Evolutionary conservation across 2,888 invertebrate genomes (phyloP).

Genomic region (Bellardia bayeri): DNA sequence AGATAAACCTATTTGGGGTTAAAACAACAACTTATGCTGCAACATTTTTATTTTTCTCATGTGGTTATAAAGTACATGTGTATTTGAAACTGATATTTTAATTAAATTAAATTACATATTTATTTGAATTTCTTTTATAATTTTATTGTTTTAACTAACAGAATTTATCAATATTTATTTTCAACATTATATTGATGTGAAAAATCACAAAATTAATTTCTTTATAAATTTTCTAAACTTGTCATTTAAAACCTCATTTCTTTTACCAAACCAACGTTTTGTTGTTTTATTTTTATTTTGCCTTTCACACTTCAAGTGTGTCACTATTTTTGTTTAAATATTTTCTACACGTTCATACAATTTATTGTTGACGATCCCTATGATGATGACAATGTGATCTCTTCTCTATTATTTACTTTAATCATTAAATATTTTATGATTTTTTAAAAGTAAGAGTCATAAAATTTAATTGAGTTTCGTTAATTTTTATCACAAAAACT

Average conservation of each 20-base stretch:
- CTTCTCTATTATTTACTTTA: conserved; percentile 3
- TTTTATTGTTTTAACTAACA: not conserved
- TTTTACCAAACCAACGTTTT: not conserved
- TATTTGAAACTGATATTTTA: not conserved
- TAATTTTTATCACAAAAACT: conserved; percentile 45
- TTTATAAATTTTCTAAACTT: not conserved
- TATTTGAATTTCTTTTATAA: not conserved
- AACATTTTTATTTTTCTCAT: not conserved
- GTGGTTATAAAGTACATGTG: not conserved
- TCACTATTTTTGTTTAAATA: not conserved
- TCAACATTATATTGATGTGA: not conserved
- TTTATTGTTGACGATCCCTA: conserved; percentile 40
- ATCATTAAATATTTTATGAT: conserved; percentile 47
- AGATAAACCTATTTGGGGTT: conserved; percentile 1
- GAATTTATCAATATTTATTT: not conserved
- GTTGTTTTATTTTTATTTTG: not conserved
- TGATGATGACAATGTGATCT: conserved; percentile 18
- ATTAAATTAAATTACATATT: too few species aligned
- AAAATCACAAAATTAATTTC: conserved; percentile 1
- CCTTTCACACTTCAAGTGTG: not conserved
- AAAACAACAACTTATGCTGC: not conserved
- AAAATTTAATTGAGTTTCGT: conserved; percentile 54
- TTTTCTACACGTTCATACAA: conserved; percentile 13
- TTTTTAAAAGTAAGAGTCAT: conserved; percentile 52
- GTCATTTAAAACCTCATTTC: not conserved